Evolutionary conservation across 2,113 vertebrate species (phyloP).

Genomic region (Capreolus pygargus): DNA sequence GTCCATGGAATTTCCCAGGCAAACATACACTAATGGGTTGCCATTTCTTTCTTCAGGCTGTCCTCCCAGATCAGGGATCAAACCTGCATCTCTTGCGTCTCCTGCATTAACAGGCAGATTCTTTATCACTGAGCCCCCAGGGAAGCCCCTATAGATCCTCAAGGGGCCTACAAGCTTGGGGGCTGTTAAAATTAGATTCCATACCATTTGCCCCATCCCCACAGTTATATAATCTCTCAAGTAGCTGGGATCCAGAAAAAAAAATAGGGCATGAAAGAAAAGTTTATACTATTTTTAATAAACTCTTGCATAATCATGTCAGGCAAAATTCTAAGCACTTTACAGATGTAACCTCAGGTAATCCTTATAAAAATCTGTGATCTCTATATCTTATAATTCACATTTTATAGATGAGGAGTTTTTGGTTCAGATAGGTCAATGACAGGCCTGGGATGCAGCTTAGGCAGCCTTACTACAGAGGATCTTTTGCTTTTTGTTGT

Average conservation of each 20-base stretch:
- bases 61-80: not conserved
- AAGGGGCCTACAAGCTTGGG: not conserved
- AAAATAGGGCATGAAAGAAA: not conserved
- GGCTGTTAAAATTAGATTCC: not conserved
- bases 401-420: not conserved
- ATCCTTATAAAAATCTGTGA: not conserved
- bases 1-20: not conserved
- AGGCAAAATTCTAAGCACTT: not conserved
- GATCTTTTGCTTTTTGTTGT: not conserved
- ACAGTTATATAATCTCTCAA: not conserved
- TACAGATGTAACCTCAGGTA: not conserved
- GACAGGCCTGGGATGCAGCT: not conserved
- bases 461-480: not conserved
- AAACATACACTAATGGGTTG: not conserved
- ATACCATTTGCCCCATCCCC: not conserved
- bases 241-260: not conserved
- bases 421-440: not conserved
- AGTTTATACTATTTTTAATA: not conserved
- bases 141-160: not conserved
- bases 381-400: not conserved
- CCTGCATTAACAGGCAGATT: not conserved
- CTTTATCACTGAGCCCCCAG: not conserved
- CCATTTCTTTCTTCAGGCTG: not conserved
- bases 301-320: not conserved
- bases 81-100: not conserved